Conservation (phyloP, 2,888 invertebrate genomes). For the Drosophila barbarae region DNA sequence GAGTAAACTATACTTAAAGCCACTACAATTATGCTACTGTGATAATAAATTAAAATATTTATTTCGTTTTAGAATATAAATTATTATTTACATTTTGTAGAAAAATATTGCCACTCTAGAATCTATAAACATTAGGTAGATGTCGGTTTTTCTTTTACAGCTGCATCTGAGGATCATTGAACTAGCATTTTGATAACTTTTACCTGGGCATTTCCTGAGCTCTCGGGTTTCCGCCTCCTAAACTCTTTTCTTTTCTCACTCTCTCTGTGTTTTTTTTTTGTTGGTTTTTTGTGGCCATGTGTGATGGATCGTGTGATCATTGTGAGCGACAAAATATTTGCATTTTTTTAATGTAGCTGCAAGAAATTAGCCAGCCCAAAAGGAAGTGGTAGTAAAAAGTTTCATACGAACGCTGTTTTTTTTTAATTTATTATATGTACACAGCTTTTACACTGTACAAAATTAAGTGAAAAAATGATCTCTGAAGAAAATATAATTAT, state of each 20-base stretch:
- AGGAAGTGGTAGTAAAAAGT: slow-evolving; percentile 25
- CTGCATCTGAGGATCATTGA: slow-evolving; percentile 32
- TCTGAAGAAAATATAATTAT: background rate
- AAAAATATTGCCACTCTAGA: too few relatives aligned
- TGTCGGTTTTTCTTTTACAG: slow-evolving; percentile 2
- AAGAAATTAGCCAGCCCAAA: slow-evolving; percentile 30
- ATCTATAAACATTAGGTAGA: background rate
- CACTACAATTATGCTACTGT: background rate
- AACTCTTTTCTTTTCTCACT: slow-evolving; percentile 26
- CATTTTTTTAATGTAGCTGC: slow-evolving; percentile 22
- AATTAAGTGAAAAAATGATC: background rate
- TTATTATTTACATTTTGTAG: background rate
- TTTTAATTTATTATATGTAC: background rate
- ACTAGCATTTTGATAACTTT: slow-evolving; percentile 25
- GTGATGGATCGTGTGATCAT: slow-evolving; percentile 21
- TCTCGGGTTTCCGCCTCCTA: slow-evolving; percentile 35
- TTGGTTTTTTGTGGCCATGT: slow-evolving; percentile 22
- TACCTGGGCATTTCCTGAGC: slow-evolving; percentile 39
- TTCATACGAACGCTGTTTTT: background rate
- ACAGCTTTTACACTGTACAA: background rate
- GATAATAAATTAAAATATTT: background rate
- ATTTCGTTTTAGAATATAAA: background rate
- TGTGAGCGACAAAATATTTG: slow-evolving; percentile 27
- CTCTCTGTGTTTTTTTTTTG: background rate
- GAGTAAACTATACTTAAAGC: too few relatives aligned